Evolutionary conservation across 2,797 vertebrate species (phyloP).

Genomic region (Arvicola amphibius): DNA sequence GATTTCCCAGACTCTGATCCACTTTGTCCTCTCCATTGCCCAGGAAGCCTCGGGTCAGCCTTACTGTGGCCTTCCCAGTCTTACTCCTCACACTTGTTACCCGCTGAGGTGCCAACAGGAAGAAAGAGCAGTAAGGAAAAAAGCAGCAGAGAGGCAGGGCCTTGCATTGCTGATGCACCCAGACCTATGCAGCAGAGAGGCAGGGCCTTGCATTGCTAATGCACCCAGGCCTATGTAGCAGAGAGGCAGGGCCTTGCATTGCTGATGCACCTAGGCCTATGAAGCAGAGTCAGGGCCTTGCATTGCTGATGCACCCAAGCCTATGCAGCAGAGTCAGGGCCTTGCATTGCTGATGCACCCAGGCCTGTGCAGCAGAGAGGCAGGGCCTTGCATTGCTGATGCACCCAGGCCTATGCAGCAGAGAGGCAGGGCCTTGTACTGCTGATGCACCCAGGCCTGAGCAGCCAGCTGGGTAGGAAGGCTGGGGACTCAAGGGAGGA

Average conservation of each 20-base stretch:
- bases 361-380: no score
- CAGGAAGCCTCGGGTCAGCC: not conserved
- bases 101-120: constrained; percentile 33
- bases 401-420: not conserved
- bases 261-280: no score
- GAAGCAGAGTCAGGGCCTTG: not conserved
- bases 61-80: not conserved
- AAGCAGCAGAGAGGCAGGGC: not conserved
- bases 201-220: constrained; percentile 25
- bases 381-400: no score
- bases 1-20: not conserved
- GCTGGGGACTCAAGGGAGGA: not conserved
- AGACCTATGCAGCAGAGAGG: not conserved
- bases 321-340: no score
- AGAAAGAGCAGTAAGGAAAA: constrained; percentile 46
- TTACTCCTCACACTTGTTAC: not conserved
- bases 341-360: no score
- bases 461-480: not conserved
- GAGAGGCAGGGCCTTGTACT: constrained; percentile 24
- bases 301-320: no score
- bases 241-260: no score
- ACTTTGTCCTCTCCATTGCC: not conserved
- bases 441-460: not conserved
- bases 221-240: not conserved
- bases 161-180: no score